These are phyloP conservation scores for Hydrozoanthus gracilis DNA, from an alignment of 92 coral and sea anemone genomes.

Conservation along the genomic window DNA sequence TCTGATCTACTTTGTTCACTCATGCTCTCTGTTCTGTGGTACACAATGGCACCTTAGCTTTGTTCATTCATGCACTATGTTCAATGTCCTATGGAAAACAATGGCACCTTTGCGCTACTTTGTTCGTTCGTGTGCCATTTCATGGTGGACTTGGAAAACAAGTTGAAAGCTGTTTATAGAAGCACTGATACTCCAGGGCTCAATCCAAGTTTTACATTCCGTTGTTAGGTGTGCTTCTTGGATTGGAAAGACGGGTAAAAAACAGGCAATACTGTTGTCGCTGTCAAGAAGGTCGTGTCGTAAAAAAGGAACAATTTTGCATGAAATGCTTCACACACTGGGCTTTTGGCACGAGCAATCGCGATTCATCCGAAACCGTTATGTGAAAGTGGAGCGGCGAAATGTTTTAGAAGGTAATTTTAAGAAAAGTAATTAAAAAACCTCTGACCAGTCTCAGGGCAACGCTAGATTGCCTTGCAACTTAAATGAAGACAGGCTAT, in stretches of 20 bases:
- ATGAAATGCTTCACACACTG: conserved; percentile 26
- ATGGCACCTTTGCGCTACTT: too few species aligned
- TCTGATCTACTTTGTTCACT: too few species aligned
- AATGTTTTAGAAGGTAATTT: not conserved
- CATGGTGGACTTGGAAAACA: too few species aligned
- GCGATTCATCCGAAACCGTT: not conserved
- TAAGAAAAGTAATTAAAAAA: too few species aligned
- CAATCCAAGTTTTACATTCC: not conserved
- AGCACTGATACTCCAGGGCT: not conserved
- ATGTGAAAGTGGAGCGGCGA: not conserved
- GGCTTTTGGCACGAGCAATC: conserved; percentile 36
- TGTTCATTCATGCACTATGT: too few species aligned
- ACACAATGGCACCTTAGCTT: too few species aligned
- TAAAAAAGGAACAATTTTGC: not conserved
- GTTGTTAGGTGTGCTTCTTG: not conserved
- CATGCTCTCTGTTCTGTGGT: too few species aligned
- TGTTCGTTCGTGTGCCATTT: too few species aligned
- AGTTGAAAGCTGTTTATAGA: not conserved
- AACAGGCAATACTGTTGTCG: not conserved
- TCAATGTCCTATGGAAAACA: too few species aligned
- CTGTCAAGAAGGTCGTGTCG: not conserved
- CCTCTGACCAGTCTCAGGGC: too few species aligned
- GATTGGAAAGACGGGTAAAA: not conserved
- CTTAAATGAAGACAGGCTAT: too few species aligned
- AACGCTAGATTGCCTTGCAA: too few species aligned